These are phyloP conservation scores for Caenorhabditis remanei DNA, from an alignment of 1,140 invertebrate genomes.

Conservation along the genomic window DNA sequence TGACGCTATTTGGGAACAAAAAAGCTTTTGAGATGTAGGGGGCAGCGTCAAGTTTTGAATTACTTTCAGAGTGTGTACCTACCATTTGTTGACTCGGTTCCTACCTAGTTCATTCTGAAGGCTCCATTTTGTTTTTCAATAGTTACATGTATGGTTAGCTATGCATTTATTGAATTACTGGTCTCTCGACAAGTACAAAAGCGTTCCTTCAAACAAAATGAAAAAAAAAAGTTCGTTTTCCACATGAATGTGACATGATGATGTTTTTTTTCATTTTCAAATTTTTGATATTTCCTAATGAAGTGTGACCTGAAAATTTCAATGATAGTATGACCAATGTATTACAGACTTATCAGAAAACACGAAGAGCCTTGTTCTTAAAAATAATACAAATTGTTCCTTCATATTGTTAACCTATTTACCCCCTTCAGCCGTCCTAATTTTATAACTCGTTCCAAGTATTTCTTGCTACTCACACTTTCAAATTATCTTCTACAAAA, in stretches of 20 bases:
- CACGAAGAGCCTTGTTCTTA: no score
- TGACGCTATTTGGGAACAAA: conserved; percentile 32
- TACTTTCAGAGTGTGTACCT: conserved; percentile 29
- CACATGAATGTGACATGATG: neutral
- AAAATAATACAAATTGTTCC: no score
- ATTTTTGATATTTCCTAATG: no score
- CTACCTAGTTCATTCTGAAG: neutral
- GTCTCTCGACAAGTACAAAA: neutral
- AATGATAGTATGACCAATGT: no score
- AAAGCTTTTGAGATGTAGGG: neutral
- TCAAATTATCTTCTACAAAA: neutral
- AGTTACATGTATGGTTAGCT: neutral
- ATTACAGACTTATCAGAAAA: no score
- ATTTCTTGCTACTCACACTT: no score
- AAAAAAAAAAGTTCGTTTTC: neutral
- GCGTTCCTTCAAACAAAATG: neutral
- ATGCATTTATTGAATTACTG: conserved; percentile 7
- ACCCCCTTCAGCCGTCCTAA: no score
- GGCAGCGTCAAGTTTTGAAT: neutral
- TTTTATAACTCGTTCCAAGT: no score
- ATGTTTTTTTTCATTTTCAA: neutral
- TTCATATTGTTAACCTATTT: no score
- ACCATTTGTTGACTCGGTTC: conserved; percentile 19
- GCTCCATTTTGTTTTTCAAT: neutral
- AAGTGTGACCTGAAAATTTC: no score